These are phyloP conservation scores for Anorthoa munda DNA, from an alignment of 2,888 invertebrate species.

Conservation along the genomic window DNA sequence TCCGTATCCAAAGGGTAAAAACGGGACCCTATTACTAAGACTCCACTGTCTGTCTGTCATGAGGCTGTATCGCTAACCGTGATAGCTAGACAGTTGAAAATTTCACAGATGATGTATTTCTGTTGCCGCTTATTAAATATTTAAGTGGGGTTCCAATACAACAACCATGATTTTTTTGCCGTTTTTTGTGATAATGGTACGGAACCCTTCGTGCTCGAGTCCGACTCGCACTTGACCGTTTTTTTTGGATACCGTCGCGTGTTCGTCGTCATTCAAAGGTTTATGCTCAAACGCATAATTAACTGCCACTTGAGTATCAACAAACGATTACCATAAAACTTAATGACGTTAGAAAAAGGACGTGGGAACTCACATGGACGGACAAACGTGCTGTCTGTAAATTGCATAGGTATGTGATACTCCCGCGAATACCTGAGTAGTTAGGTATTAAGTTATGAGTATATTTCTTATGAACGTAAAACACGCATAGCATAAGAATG, in stretches of 20 bases:
- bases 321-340: conserved; percentile 54
- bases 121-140: too few relatives aligned
- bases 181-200: too few relatives aligned
- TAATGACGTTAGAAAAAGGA: conserved; percentile 57
- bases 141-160: too few relatives aligned
- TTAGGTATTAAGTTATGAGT: conserved; percentile 3
- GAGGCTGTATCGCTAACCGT: too few relatives aligned
- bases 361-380: conserved; percentile 73
- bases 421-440: conserved; percentile 11
- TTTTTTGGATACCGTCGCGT: conserved; percentile 34
- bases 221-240: too few relatives aligned
- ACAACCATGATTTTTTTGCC: too few relatives aligned
- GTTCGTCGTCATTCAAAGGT: conserved; percentile 8
- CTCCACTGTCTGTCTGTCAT: too few relatives aligned
- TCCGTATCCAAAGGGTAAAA: too few relatives aligned
- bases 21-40: too few relatives aligned
- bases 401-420: conserved; percentile 31
- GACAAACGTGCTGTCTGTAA: conserved; percentile 32
- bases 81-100: too few relatives aligned
- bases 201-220: too few relatives aligned
- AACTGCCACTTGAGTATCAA: conserved; percentile 33
- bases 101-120: too few relatives aligned
- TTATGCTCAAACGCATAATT: conserved; percentile 27
- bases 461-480: not conserved
- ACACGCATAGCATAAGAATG: not conserved